Conservation (phyloP, 2,888 invertebrate species). For the Creontiades dilutus region DNA sequence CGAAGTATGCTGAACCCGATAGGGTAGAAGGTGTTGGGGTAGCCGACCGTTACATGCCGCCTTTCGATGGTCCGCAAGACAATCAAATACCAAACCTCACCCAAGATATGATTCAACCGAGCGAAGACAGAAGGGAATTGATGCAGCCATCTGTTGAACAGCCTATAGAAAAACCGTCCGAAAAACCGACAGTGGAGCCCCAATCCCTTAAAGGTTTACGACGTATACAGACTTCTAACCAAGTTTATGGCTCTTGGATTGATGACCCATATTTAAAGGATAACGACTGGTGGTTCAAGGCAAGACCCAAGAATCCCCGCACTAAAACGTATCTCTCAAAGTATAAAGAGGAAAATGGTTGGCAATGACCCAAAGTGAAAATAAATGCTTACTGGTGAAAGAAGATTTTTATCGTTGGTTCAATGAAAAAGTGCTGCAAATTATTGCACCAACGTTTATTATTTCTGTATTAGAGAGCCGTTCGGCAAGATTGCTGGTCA, state of each 20-base stretch:
- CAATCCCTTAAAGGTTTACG: slow-evolving; percentile 40
- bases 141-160: background rate
- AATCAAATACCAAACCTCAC: background rate
- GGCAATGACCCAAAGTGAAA: background rate
- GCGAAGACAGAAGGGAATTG: background rate
- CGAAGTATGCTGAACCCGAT: slow-evolving; percentile 3
- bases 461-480: too few relatives aligned
- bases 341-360: slow-evolving; percentile 52
- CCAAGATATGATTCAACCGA: background rate
- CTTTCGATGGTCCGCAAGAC: background rate
- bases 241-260: slow-evolving; percentile 72
- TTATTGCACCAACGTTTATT: too few relatives aligned
- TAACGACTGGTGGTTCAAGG: slow-evolving; percentile 73
- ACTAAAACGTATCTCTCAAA: slow-evolving; percentile 47
- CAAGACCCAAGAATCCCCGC: slow-evolving; percentile 38
- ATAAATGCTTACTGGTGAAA: background rate
- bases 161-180: background rate
- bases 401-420: background rate
- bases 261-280: slow-evolving; percentile 70
- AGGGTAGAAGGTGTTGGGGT: background rate
- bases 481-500: too few relatives aligned
- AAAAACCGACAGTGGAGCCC: background rate
- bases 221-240: slow-evolving; percentile 72
- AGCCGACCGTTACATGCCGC: background rate
- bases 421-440: too few relatives aligned